phyloP scores from a whole-genome alignment of 2,113 vertebrate genomes.

The Neoarius graeffei region DNA sequence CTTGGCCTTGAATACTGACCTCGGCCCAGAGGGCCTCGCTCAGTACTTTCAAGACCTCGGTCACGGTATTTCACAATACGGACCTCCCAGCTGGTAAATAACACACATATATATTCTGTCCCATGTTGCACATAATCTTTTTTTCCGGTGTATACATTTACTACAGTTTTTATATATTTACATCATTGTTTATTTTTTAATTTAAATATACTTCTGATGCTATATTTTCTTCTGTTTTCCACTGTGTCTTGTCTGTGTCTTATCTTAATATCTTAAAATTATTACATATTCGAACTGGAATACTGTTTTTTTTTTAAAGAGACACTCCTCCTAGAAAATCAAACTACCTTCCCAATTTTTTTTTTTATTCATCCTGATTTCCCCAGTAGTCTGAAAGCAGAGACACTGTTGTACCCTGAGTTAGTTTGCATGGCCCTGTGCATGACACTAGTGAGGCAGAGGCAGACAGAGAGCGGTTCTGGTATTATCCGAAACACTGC shows the following conservation, averaged over 20 bases:
- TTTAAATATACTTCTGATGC: not conserved
- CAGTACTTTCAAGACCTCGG: no score
- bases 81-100: no score
- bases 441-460: conserved; percentile 17
- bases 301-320: not conserved
- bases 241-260: not conserved
- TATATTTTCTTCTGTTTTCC: not conserved
- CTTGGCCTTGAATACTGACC: no score
- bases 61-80: no score
- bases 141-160: not conserved
- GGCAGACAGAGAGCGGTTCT: conserved; percentile 30
- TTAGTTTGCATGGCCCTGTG: not conserved
- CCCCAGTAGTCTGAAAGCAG: not conserved
- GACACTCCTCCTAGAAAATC: not conserved
- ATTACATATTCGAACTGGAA: not conserved
- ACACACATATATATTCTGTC: not conserved
- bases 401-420: not conserved
- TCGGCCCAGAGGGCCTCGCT: no score
- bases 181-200: not conserved
- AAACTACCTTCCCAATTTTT: not conserved
- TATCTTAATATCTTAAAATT: not conserved
- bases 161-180: not conserved
- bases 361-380: not conserved
- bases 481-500: conserved; percentile 31
- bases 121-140: not conserved